Evolutionary conservation across 2,888 invertebrate species (phyloP), one percentile per base, ranked within the genome.

Genomic region (Yponomeuta evonymella): DNA sequence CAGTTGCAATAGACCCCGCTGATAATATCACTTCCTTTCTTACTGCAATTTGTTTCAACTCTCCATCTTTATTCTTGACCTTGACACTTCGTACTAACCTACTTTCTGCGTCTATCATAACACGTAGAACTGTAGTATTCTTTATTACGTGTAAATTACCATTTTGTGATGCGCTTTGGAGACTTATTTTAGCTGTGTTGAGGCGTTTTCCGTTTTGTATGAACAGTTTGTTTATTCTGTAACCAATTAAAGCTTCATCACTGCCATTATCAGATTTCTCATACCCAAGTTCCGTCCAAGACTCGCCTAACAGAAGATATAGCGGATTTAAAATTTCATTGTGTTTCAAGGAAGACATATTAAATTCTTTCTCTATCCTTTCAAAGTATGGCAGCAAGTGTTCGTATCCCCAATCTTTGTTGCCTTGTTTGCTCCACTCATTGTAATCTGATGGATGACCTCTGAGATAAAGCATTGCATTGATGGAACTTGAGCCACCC

Each of bases 391-490:
- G 78, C 1, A 79, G 72, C 1, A 93, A 85, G 9, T 91, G 83
- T 5, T 90, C 79, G 81, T 94, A 94, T 23, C 87, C 85, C 94
- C 94, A 94, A 5, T 91, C 92, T 0, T 75, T 58, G 74, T 94
- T 94, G 15, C 94, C 94, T 48, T 83, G 76, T 1, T 80, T 79
- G 68, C 90, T 87, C 95, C 95, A 95, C 70, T 85, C 81, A 67
- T 93, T 85, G 73, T 91, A 95, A 77, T 94, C 94, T 9, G 80
- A 78, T 0, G 81, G 84, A 75, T 93, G 93, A 0, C 94, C 95
- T 64, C 93, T 88, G 4, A 94, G 85, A 77, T 94, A 94, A 70
- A 95, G 84, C 93, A 94, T 94, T 66, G 93, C 94, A 78, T 95
- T 95, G 30, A 94, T 86, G 2, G 93, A 89, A 69, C 94, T 94